phyloP scores from a whole-genome alignment of 1,140 invertebrate genomes.

The Aphis craccivora region DNA sequence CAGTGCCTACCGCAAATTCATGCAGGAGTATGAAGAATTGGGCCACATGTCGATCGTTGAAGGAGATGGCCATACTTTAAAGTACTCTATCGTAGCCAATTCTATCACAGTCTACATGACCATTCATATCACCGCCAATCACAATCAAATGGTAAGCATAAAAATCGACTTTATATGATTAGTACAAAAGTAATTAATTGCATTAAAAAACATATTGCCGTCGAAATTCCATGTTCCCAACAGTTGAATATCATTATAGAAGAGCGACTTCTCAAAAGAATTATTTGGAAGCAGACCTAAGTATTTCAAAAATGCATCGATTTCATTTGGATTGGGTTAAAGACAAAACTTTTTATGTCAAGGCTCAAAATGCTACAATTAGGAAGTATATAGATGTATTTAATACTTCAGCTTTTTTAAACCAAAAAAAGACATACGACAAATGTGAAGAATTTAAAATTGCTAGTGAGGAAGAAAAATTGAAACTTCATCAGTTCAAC shows the following conservation, averaged over 20 bases:
- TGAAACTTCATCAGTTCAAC: not conserved
- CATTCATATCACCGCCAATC: too few species aligned
- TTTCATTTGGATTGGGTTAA: not conserved
- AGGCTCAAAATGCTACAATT: not conserved
- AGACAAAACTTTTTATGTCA: not conserved
- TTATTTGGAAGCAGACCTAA: not conserved
- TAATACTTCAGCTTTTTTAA: slow-evolving; percentile 18
- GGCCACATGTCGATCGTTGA: too few species aligned
- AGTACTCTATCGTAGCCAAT: too few species aligned
- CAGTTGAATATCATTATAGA: not conserved
- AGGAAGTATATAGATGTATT: not conserved
- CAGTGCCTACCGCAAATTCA: too few species aligned
- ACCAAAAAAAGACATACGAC: slow-evolving; percentile 7
- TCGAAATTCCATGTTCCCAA: not conserved
- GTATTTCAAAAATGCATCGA: not conserved
- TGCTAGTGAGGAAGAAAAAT: not conserved
- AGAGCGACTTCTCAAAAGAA: not conserved
- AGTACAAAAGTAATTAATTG: not conserved
- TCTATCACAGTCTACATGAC: too few species aligned
- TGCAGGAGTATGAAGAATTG: too few species aligned
- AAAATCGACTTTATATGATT: not conserved
- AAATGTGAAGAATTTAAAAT: not conserved
- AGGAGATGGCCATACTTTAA: too few species aligned
- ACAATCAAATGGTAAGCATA: too few species aligned
- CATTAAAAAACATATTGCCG: not conserved